Evolutionary conservation across 2,797 vertebrate genomes (phyloP), one percentile per base, ranked within the genome.

Genomic region (Anisognathus igniventris): DNA sequence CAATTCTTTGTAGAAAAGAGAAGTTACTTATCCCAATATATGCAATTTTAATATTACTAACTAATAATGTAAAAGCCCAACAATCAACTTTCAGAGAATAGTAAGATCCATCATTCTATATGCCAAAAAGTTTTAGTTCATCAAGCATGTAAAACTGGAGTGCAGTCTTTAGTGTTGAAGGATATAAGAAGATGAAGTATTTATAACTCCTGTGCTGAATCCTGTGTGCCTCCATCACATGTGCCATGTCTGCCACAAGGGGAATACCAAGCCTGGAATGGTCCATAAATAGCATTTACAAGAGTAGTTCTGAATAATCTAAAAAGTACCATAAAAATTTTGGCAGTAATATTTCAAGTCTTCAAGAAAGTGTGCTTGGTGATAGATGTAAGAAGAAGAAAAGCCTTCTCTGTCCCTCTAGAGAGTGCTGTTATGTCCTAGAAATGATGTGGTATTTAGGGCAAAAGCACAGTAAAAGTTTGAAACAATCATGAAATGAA

Each of bases 151-250:
- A 58, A 83, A 93, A 61, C n/a, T 61, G 37, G 27, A 74, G 53
- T 54, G n/a, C n/a, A 48, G 40, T 14, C 44, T 19, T 71, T 79
- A 30, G 24, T 31, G 35, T 19, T 58, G 65, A 66, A 70, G n/a
- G 27, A 10, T 30, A 13, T 22, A 33, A 64, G 54, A 64, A 58
- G 37, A 60, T 19, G 9, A 75, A 75, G 11, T 51, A 25, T 40
- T 71, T 70, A 4, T 53, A 54, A 48, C 25, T 89, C 5, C 30
- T 70, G 15, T 79, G 14, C 58, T 87, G 53, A 71, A 85, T 78
- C 20, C 45, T 48, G 7, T 44, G 17, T 5, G 2, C 15, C 25
- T 39, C 39, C 19, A 30, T 83, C 35, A 16, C 1, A 0, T 50
- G 27, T 75, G 14, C 12, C 40, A 15, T 51, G 11, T 62, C 67